These are phyloP conservation scores for Eupsilia transversa DNA, from an alignment of 2,888 invertebrate genomes.

Conservation along the genomic window DNA sequence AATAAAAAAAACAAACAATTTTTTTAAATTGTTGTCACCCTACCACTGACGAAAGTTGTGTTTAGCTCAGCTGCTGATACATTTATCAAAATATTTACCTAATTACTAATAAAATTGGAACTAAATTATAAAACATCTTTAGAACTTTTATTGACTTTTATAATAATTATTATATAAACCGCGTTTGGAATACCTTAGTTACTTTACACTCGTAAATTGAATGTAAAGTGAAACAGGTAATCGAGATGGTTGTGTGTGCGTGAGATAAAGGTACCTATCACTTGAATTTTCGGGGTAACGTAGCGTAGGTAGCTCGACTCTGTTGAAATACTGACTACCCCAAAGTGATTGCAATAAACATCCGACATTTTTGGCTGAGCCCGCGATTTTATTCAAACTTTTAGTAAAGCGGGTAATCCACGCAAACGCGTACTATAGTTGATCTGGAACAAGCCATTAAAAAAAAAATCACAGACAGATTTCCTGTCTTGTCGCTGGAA, in stretches of 20 bases:
- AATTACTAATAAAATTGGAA: constrained; percentile 23
- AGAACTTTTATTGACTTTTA: neutral
- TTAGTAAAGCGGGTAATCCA: neutral
- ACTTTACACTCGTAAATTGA: constrained; percentile 12
- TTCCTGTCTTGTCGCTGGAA: constrained; percentile 57
- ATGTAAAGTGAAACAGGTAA: constrained; percentile 24
- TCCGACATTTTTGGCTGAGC: neutral
- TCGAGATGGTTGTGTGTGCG: constrained; percentile 44
- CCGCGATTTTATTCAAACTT: neutral
- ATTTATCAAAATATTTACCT: constrained; percentile 20
- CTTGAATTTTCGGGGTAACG: neutral
- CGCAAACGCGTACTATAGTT: neutral
- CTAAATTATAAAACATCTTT: neutral
- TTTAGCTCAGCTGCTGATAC: no score
- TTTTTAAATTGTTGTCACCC: constrained; percentile 39
- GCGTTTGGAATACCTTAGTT: constrained; percentile 8
- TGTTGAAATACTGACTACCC: constrained; percentile 11
- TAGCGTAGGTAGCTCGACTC: neutral
- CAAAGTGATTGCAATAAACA: neutral
- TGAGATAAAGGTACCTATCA: neutral
- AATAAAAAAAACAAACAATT: neutral
- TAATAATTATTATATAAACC: neutral
- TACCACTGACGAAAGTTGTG: neutral
- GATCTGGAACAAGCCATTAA: constrained; percentile 11
- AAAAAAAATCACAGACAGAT: constrained; percentile 13